Conservation (phyloP, 2,797 vertebrate species). For the Malurus splendens region DNA sequence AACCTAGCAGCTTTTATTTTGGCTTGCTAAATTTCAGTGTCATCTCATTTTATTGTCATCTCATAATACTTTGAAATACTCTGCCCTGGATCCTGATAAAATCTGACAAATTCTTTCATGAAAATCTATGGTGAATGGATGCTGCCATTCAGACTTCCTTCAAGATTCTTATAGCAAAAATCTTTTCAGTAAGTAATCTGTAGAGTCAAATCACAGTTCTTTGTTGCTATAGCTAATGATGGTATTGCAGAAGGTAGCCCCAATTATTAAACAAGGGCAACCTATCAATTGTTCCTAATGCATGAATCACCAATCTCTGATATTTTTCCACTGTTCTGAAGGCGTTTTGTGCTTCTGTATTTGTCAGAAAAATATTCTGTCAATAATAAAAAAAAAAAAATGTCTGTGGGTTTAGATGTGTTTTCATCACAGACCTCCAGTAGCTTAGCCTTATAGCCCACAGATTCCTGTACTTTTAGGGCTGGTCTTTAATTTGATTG, state of each 20-base stretch:
- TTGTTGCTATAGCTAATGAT: background rate
- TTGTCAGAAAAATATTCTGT: background rate
- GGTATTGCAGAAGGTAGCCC: background rate
- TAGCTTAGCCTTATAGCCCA: background rate
- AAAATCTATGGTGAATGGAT: background rate
- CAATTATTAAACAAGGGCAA: background rate
- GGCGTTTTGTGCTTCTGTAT: background rate
- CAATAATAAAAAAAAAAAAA: background rate
- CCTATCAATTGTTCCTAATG: background rate
- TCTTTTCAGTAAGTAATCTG: background rate
- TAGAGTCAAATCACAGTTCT: background rate
- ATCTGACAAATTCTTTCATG: background rate
- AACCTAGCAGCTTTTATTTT: background rate
- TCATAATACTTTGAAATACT: background rate
- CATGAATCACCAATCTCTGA: background rate
- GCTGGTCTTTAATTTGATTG: background rate
- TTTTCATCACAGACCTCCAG: background rate
- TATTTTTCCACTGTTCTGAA: background rate
- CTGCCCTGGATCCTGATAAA: background rate
- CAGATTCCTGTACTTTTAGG: background rate
- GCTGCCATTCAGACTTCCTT: background rate
- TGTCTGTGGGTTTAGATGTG: rapidly evolving
- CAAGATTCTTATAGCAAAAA: background rate
- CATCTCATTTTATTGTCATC: background rate
- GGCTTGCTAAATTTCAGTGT: background rate